phyloP scores from a whole-genome alignment of 2,888 invertebrate species.

The Encarsia formosa region DNA sequence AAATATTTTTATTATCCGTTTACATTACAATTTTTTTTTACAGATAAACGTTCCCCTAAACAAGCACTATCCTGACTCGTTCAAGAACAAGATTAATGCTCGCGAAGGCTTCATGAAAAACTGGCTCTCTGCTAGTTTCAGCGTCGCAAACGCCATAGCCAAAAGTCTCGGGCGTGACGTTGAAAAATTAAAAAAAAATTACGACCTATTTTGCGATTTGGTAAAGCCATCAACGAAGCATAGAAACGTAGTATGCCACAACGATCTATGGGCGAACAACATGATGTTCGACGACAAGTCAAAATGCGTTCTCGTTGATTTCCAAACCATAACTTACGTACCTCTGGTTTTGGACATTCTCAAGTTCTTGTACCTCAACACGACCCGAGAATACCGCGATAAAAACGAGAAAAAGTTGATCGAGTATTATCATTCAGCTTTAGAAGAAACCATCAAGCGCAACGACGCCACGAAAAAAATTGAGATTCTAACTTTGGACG shows the following conservation, averaged over 20 bases:
- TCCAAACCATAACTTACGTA: conserved; percentile 61
- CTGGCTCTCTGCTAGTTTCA: conserved; percentile 18
- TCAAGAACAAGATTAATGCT: not conserved
- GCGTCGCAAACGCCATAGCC: conserved; percentile 27
- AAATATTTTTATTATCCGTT: too few relatives aligned
- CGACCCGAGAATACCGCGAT: conserved; percentile 22
- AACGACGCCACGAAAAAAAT: conserved; percentile 15
- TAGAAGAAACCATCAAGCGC: conserved; percentile 15
- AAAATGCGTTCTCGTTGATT: conserved; percentile 65
- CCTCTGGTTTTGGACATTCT: conserved; percentile 27
- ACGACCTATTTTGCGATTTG: conserved; percentile 8
- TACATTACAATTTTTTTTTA: too few relatives aligned
- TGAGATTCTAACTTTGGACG: conserved; percentile 45
- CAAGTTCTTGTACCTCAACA: conserved; percentile 24
- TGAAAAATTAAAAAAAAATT: conserved; percentile 12
- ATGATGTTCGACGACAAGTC: conserved; percentile 56
- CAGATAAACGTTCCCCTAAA: not conserved
- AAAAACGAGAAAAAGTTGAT: conserved; percentile 24
- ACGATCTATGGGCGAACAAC: conserved; percentile 65
- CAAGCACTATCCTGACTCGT: not conserved
- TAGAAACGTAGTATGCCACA: conserved; percentile 56
- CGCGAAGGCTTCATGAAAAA: conserved; percentile 9
- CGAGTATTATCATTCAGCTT: conserved; percentile 15
- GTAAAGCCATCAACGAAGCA: conserved; percentile 21
- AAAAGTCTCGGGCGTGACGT: conserved; percentile 23